phyloP scores from a whole-genome alignment of 2,888 invertebrate species.

The Rhagophthalmus giganteus region DNA sequence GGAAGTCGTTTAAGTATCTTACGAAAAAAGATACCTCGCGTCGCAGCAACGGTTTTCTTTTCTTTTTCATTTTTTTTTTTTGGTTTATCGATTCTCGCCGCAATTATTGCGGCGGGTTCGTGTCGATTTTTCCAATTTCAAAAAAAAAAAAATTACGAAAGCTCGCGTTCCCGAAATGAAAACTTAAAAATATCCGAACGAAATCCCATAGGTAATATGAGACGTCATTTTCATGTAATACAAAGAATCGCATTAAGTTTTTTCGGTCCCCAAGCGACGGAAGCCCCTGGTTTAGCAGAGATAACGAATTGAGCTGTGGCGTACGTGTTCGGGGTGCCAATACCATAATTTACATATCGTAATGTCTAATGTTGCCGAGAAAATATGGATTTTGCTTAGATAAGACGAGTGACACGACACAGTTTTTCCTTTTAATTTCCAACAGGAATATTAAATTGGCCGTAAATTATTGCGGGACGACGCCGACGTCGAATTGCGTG shows the following conservation, averaged over 20 bases:
- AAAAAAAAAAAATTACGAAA: no score
- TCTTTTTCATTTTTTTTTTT: no score
- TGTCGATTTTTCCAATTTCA: no score
- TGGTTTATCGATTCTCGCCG: no score
- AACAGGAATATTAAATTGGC: no score
- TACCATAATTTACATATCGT: conserved; percentile 25
- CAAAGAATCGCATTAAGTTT: conserved; percentile 33
- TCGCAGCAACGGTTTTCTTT: no score
- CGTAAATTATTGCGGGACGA: no score
- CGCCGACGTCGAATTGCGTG: no score
- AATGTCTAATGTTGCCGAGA: conserved; percentile 27
- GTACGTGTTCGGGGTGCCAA: conserved; percentile 37
- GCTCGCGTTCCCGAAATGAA: no score
- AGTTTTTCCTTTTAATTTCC: conserved; percentile 1
- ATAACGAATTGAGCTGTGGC: conserved; percentile 44
- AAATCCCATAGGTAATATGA: conserved; percentile 41
- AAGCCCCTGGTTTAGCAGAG: conserved; percentile 36
- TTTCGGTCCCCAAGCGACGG: conserved; percentile 32
- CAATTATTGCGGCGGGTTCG: no score
- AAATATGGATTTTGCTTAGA: conserved; percentile 29
- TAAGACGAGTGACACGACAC: conserved; percentile 11
- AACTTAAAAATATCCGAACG: neutral
- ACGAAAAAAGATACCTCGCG: no score
- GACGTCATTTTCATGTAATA: conserved; percentile 40
- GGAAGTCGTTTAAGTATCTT: no score